Evolutionary conservation across 2,888 invertebrate species (phyloP).

Genomic region (Conus canariensis): DNA sequence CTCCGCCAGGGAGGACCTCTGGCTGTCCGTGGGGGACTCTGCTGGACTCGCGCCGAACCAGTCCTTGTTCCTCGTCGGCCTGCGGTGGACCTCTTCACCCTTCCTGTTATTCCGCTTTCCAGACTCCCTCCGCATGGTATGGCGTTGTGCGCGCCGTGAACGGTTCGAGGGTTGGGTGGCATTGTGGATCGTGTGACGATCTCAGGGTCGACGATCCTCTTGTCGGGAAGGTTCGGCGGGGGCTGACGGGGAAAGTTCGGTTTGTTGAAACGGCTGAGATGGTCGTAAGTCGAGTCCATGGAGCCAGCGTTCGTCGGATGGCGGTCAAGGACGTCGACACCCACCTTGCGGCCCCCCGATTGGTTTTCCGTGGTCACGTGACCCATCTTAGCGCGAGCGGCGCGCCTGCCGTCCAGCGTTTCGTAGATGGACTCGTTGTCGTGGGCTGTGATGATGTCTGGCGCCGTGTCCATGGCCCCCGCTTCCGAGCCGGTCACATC

Average conservation of each 20-base stretch:
- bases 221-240: background rate
- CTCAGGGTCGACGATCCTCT: background rate
- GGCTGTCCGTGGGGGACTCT: background rate
- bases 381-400: background rate
- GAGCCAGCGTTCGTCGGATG: too few species aligned
- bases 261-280: slow-evolving; percentile 10
- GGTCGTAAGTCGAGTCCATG: background rate
- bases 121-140: background rate
- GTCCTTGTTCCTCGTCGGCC: background rate
- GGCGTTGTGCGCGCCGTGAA: background rate
- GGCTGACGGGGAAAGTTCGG: background rate
- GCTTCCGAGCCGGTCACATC: background rate
- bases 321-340: background rate
- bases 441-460: slow-evolving; percentile 41
- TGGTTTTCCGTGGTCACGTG: slow-evolving; percentile 1
- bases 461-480: slow-evolving; percentile 16
- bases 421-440: slow-evolving; percentile 44
- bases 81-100: background rate
- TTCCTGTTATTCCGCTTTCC: too few species aligned
- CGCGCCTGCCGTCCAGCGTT: slow-evolving; percentile 35
- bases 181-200: background rate
- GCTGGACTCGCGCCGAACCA: background rate
- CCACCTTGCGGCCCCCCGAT: background rate
- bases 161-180: background rate
- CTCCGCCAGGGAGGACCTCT: slow-evolving; percentile 7